Base-by-base conservation (phyloP, 2,797 vertebrate genomes). In the Leptoclinus maculatus region DNA sequence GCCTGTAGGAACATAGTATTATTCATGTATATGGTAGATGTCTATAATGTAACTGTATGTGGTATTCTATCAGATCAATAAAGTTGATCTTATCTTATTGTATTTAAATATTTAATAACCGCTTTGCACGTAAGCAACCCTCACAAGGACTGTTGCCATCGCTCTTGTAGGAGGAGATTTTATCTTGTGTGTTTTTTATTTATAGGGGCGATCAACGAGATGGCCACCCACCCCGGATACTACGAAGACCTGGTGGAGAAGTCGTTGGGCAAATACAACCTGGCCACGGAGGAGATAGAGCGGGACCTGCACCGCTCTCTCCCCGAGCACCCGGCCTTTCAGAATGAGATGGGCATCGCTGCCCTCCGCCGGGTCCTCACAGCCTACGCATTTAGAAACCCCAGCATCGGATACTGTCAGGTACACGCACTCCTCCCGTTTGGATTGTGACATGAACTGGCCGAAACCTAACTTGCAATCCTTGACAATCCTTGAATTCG, bases 381-480 rank as follows among this genome's bases (percentile, higher is more conserved):
- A 1, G 98, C 98, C 6, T 99, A 99, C 23, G 98, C 98, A 1
- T 99, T 98, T 90, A 96, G 98, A 66, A 99, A 99, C 87, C 98
- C 98, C 75, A 98, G 97, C 90, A 99, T 99, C 36, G 98, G 98
- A 71, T 99, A 99, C 87, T 99, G 98, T 88, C 98, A 99, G 97
- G 98, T 99, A 93, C 67, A 3, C 11, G 7, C 23, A 23, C 17
- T 8, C 13, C 13, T 13, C 23, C 57, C 51, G 13, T 65, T 73
- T 70, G 7, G 34, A 16, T 27, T 47, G 25, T 25, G n/a, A 64
- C 25, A 14, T 21, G 1, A 43, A 1, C 12, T 25, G n/a, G 5
- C 41, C 65, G 54, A 77, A 82, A 78, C 14, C 27, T n/a, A n/a
- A n/a, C n/a, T 36, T 2, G 1, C 47, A 34, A 43, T 14, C 21